These are phyloP conservation scores for Podotricha telesiphe DNA, from an alignment of 2,888 invertebrate genomes.

Conservation along the genomic window DNA sequence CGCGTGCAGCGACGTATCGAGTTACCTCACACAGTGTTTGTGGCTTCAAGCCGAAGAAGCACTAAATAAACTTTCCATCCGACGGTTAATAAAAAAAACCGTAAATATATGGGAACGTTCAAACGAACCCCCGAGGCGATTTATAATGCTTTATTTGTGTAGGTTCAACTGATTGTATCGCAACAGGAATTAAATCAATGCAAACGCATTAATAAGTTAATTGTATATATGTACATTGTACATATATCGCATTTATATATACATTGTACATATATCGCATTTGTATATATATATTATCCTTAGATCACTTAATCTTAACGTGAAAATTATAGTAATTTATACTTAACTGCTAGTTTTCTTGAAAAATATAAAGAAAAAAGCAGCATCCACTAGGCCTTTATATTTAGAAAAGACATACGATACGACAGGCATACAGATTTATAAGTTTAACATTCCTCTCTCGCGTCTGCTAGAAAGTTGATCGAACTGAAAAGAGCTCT, in stretches of 20 bases:
- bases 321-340: too few relatives aligned
- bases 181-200: neutral
- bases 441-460: conserved; percentile 1
- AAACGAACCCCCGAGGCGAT: conserved; percentile 36
- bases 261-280: too few relatives aligned
- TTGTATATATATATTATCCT: too few relatives aligned
- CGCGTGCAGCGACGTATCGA: conserved; percentile 49
- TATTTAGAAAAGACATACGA: neutral
- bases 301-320: too few relatives aligned
- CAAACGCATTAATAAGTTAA: neutral
- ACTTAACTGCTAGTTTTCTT: too few relatives aligned
- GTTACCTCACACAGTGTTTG: conserved; percentile 62
- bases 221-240: neutral
- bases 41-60: conserved; percentile 50
- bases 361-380: too few relatives aligned
- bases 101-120: conserved; percentile 36
- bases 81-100: conserved; percentile 37
- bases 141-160: conserved; percentile 31
- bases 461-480: conserved; percentile 6
- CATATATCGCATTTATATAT: neutral
- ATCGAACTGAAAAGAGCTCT: conserved; percentile 13
- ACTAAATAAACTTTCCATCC: conserved; percentile 52
- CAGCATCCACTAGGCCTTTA: too few relatives aligned
- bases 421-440: neutral
- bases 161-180: conserved; percentile 11